These are phyloP conservation scores for Trichomycterus rosablanca DNA, from an alignment of 2,113 vertebrate species.

Conservation along the genomic window DNA sequence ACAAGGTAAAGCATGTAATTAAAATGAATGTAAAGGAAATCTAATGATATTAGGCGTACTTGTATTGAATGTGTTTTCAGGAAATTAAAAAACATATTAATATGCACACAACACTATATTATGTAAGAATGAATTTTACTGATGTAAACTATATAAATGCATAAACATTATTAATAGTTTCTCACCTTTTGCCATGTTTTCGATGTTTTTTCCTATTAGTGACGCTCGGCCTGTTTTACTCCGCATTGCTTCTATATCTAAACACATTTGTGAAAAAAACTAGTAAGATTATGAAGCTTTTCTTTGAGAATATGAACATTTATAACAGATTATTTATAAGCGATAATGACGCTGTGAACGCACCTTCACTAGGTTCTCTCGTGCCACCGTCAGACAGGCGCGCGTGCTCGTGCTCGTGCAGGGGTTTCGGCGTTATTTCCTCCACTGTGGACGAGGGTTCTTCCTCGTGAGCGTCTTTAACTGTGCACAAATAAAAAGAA, in stretches of 20 bases:
- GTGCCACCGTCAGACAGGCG: slow-evolving; percentile 73
- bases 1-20: no score
- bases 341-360: slow-evolving; percentile 24
- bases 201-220: slow-evolving; percentile 78
- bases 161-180: no score
- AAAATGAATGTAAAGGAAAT: no score
- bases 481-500: slow-evolving; percentile 65
- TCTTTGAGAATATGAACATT: no score
- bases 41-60: no score
- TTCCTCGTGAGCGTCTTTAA: slow-evolving; percentile 83
- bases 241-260: slow-evolving; percentile 75
- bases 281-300: neutral
- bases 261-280: neutral
- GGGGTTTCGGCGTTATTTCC: slow-evolving; percentile 83
- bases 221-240: slow-evolving; percentile 68
- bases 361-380: slow-evolving; percentile 77
- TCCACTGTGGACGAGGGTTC: slow-evolving; percentile 88
- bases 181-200: slow-evolving; percentile 88
- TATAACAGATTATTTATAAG: neutral
- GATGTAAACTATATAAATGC: no score
- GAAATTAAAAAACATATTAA: no score
- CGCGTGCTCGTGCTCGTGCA: slow-evolving; percentile 83
- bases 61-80: no score
- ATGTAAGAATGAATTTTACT: no score
- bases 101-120: no score